phyloP scores from a whole-genome alignment of 2,888 invertebrate genomes.

The Dynastes grantii region DNA sequence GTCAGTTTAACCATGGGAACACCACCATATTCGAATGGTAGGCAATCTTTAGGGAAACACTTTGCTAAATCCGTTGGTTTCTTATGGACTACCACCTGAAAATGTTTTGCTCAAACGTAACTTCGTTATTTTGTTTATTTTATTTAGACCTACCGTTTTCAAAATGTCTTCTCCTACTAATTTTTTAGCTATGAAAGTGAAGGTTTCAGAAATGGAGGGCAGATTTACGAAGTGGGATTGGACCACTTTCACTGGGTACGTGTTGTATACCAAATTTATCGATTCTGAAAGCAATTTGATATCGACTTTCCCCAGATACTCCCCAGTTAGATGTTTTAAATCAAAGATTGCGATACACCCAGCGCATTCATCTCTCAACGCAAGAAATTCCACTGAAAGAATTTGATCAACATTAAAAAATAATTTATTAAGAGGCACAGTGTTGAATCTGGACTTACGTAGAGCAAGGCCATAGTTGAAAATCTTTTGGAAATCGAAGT shows the following conservation, averaged over 20 bases:
- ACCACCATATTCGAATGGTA: conserved; percentile 40
- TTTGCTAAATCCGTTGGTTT: conserved; percentile 10
- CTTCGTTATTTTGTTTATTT: no score
- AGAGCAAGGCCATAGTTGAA: background rate
- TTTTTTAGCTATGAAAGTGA: background rate
- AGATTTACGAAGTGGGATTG: conserved; percentile 1
- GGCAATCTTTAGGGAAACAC: conserved; percentile 1
- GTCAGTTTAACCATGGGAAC: background rate
- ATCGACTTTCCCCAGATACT: background rate
- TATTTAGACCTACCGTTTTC: background rate
- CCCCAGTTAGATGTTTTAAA: background rate
- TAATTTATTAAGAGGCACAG: no score
- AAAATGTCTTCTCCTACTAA: background rate
- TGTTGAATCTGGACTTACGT: background rate
- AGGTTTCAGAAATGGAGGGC: background rate
- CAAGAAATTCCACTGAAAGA: conserved; percentile 11
- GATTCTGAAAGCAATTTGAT: background rate
- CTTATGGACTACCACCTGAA: background rate
- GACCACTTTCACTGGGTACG: background rate
- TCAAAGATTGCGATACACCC: background rate
- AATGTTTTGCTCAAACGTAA: background rate
- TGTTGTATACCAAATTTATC: background rate
- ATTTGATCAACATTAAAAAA: background rate
- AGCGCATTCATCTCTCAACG: background rate
- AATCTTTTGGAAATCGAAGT: conserved; percentile 11